phyloP scores from a whole-genome alignment of 2,888 invertebrate genomes.

The Spisula subtruncata region DNA sequence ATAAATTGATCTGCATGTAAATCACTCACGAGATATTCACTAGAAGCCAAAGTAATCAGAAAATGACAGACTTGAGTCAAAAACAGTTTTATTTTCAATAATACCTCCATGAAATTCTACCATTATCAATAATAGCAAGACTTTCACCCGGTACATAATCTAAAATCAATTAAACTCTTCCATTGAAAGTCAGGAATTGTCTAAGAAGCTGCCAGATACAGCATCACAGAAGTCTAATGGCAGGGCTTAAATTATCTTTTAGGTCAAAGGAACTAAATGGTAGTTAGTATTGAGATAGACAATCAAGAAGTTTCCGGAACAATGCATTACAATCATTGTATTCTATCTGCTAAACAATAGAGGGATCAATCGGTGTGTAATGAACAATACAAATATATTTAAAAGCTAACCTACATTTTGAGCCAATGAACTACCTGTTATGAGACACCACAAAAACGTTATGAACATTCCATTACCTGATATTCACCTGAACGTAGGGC shows the following conservation, averaged over 20 bases:
- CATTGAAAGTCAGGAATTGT: neutral
- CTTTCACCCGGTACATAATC: neutral
- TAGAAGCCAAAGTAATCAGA: neutral
- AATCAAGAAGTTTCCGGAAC: neutral
- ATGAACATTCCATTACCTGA: no score
- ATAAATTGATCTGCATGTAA: neutral
- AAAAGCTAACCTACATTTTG: no score
- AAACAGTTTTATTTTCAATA: constrained; percentile 12
- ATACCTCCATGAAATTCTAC: neutral
- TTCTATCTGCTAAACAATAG: neutral
- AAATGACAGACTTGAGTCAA: neutral
- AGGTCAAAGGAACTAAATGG: constrained; percentile 13
- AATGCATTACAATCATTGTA: neutral
- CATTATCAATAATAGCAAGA: constrained; percentile 6
- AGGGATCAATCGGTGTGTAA: neutral
- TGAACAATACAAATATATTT: neutral
- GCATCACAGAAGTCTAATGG: neutral
- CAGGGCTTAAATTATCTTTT: constrained; percentile 7
- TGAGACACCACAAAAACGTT: no score
- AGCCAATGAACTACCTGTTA: no score
- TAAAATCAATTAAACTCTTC: constrained; percentile 31
- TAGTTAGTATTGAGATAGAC: neutral
- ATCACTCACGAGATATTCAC: neutral
- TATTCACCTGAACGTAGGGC: no score
- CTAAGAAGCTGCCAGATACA: constrained; percentile 12